Evolutionary conservation across 1,140 invertebrate species (phyloP), one percentile per base, ranked within the genome.

Genomic region (Acromyrmex heyeri): DNA sequence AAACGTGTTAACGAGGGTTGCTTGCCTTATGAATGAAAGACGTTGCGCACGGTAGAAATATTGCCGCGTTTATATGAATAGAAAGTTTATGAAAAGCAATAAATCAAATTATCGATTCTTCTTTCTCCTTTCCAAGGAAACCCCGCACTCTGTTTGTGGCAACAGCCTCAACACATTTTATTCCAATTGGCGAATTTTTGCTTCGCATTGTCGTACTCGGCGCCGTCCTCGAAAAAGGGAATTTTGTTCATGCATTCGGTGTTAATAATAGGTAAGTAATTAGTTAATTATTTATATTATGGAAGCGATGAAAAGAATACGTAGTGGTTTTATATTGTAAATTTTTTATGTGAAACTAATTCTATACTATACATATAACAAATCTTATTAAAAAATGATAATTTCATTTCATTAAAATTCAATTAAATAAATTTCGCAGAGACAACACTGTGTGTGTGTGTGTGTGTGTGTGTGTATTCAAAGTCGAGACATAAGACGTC

Each of bases 211-310:
- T 97, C 97, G 2, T 98, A 97, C 88, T 96, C 97, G n/a, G 97
- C 97, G 34, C 97, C 97, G 16, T 97, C 97, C 88, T 97, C 96
- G 0, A 97, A 96, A 89, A 97, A 97, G 92, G 98, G 98, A 2
- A 96, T 98, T 85, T 95, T 98, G 0, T 97, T 98, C 94, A 97
- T 98, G 97, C 98, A 98, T 92, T 96, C 96, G 1, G 96, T 97
- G 85, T 95, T 98, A 85, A 97, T 98, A 76, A 94, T 98, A 72
- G 97, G 97, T 98, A 96, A 95, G 95, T 92, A 34, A 67, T 73
- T 75, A 24, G 30, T 38, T 12, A 18, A 21, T 21, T 44, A n/a
- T 50, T 3, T 7, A 44, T 6, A 53, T n/a, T 16, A 2, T 72
- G 5, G n/a, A 73, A 34, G 16, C 8, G 8, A 62, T 44, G 16